These are phyloP conservation scores for Cydia pomonella DNA, from an alignment of 1,140 invertebrate genomes.

Conservation along the genomic window DNA sequence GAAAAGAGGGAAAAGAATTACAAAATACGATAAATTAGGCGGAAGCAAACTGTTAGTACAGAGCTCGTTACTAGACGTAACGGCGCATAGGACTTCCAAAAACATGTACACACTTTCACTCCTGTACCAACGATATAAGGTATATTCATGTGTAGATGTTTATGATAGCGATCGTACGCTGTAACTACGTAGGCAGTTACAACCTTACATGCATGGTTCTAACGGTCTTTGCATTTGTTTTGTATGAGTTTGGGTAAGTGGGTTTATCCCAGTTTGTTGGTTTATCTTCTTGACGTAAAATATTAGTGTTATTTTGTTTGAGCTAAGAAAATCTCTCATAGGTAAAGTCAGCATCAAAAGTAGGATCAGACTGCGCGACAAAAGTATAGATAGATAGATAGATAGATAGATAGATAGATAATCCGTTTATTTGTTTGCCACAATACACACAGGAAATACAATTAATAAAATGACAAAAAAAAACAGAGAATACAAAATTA, in stretches of 20 bases:
- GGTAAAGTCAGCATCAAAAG: no score
- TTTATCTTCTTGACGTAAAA: no score
- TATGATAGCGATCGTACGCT: background rate
- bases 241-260: background rate
- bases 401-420: no score
- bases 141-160: background rate
- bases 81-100: background rate
- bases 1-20: background rate
- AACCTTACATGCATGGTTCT: constrained; percentile 6
- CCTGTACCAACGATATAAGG: background rate
- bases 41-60: constrained; percentile 15
- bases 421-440: no score
- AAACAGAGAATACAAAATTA: no score
- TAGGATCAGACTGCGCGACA: no score
- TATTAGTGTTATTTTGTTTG: no score
- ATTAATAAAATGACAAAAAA: no score
- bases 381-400: no score
- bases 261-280: background rate
- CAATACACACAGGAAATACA: no score
- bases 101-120: background rate
- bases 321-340: no score
- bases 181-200: background rate
- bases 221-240: background rate
- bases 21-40: constrained; percentile 10
- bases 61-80: constrained; percentile 13